Base-by-base conservation (phyloP, 1,140 invertebrate genomes). In the Brachionus sp. region DNA sequence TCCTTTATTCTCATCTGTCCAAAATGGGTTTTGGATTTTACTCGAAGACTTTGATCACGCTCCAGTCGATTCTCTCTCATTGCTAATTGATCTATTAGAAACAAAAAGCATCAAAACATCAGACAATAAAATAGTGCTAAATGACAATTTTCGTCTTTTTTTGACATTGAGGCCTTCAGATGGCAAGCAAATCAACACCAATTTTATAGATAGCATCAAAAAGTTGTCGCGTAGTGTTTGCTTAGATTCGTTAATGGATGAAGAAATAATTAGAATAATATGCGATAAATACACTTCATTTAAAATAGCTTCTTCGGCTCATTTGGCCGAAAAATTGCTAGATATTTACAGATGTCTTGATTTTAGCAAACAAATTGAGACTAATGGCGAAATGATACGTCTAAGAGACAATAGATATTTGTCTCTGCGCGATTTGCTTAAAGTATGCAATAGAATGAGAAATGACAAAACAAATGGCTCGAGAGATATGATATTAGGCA, bases 1-100 rank as follows among this genome's bases (percentile, higher is more conserved):
- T 53, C 92, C 86, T 5, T 84, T 90, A 50, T 87, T 87, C 16
- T 88, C 94, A 91, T 95, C 95, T 82, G 93, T 98, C 5, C 91
- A 92, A 84, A 90, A 93, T 86, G 95, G 95, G 0, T 92, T 94
- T 86, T 97, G 98, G 95, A 89, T 99, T 57, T 89, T 99, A 0
- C 88, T 99, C 46, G 97, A 99, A 91, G 97, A 99, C 88, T 93
- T 99, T 82, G 96, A 99, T 87, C 93, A 92, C 85, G 96, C 95
- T 10, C 93, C 94, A 6, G 91, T 94, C 86, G 98, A 99, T 89
- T 94, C 98, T 0, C 92, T 95, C 0, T 94, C 95, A 2, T 91
- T 96, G 33, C 86, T 99, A 5, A 92, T 93, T 82, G 93, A 93
- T 39, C 90, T 99, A 1, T 88, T 98, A 25, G 95, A 98, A 90